These are phyloP conservation scores for Arrhamphus sclerolepis DNA, from an alignment of 2,797 vertebrate genomes.

Conservation along the genomic window DNA sequence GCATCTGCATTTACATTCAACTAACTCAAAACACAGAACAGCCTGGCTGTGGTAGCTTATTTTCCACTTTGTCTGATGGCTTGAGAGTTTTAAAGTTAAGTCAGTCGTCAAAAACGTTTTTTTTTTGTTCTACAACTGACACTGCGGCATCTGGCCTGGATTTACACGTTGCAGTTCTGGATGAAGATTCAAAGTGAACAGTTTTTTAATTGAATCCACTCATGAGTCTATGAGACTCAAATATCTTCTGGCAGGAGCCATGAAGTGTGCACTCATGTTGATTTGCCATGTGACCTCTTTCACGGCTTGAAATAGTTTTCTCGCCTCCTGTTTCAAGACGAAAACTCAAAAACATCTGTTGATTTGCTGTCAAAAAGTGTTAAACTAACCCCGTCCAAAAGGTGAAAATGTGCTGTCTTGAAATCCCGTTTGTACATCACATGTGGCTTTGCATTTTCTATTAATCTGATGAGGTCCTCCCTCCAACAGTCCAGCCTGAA, in stretches of 20 bases:
- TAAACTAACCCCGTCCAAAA: not conserved
- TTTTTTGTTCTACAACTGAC: slow-evolving; percentile 54
- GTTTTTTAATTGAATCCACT: slow-evolving; percentile 74
- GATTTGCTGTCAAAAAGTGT: not conserved
- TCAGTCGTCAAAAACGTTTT: no score
- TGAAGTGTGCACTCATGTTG: slow-evolving; percentile 57
- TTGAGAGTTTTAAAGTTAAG: no score
- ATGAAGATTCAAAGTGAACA: slow-evolving; percentile 68
- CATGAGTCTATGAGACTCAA: slow-evolving; percentile 67
- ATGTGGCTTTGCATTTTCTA: slow-evolving; percentile 11
- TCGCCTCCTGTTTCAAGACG: slow-evolving; percentile 11
- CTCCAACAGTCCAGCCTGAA: slow-evolving; percentile 41
- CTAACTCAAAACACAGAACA: not conserved
- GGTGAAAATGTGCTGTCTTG: not conserved
- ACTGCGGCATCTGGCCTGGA: slow-evolving; percentile 71
- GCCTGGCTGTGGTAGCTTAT: not conserved
- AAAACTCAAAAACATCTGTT: not conserved
- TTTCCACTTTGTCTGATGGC: slow-evolving; percentile 10
- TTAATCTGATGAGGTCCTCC: slow-evolving; percentile 16
- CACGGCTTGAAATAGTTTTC: slow-evolving; percentile 25
- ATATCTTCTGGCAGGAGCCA: slow-evolving; percentile 62
- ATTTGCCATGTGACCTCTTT: slow-evolving; percentile 57
- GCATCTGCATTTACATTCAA: slow-evolving; percentile 10
- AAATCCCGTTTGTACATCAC: not conserved
- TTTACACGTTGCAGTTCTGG: slow-evolving; percentile 67